phyloP scores from a whole-genome alignment of 1,140 invertebrate genomes.

The Goniozus legneri region DNA sequence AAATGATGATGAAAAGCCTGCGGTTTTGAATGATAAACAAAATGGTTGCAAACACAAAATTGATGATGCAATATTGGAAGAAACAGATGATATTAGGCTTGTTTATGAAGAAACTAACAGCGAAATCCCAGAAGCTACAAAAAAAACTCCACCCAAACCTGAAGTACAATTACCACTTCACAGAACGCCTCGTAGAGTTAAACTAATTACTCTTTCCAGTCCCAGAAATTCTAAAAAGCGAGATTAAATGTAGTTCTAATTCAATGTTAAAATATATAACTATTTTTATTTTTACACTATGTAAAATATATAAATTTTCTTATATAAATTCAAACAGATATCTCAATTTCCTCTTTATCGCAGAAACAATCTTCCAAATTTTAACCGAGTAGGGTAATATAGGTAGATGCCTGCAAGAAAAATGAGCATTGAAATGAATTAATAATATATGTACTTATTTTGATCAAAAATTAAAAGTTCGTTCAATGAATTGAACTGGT shows the following conservation, averaged over 20 bases:
- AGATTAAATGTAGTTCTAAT: constrained; percentile 3
- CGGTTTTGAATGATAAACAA: neutral
- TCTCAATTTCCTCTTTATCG: no score
- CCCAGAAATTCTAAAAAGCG: constrained; percentile 66
- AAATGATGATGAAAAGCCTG: constrained; percentile 6
- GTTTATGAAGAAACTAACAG: constrained; percentile 47
- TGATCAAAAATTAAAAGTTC: no score
- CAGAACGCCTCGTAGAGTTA: constrained; percentile 64
- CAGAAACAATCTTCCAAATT: no score
- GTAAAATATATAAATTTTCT: no score
- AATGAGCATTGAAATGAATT: no score
- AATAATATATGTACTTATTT: no score
- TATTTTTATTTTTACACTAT: no score
- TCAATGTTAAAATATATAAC: no score
- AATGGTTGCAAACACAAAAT: neutral
- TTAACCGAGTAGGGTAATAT: no score
- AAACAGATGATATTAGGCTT: constrained; percentile 63
- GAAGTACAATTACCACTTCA: constrained; percentile 27
- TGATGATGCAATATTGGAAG: constrained; percentile 21
- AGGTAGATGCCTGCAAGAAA: no score
- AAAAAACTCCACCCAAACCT: constrained; percentile 34
- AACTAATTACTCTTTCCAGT: constrained; percentile 71
- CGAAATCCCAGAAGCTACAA: constrained; percentile 23
- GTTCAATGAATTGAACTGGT: no score
- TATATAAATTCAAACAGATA: no score